Base-by-base conservation (phyloP, 2,113 vertebrate species). In the Mesembrinibis cayennensis region DNA sequence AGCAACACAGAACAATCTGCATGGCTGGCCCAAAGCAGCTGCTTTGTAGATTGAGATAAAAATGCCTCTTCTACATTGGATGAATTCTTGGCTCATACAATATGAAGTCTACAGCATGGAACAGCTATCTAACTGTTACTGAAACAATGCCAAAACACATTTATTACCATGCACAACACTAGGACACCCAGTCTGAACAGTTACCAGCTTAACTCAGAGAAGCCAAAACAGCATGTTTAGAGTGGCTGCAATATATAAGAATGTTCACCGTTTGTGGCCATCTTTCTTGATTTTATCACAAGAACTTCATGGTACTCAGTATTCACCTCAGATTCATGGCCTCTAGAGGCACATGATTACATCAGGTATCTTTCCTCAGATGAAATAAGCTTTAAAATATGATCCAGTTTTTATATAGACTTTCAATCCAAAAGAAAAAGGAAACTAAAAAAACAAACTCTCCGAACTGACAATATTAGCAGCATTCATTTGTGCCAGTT, bases 201-300 rank as follows among this genome's bases (percentile, higher is more conserved):
- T 23, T 58, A 77, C 6, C 27, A 61, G 42, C 26, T 85, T 42
- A 69, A 65, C 36, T 40, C 66, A 7, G 36, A 32, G 74, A 26
- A 66, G 13, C 6, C 8, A 42, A 82, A n/a, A n/a, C 5, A 11
- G 4, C 18, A 0, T 62, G 30, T 67, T 89, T 55, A 32, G 47
- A 44, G 40, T 7, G 20, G 11, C 18, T 90, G 58, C 22, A 59
- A 30, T 0, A 0, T 8, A 29, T 16, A 71, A 69, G 34, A 52
- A 4, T 0, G 4, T 36, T 45, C 38, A 27, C 50, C 2, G 0
- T 40, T 56, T 47, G 20, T 12, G 40, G 32, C 6, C 13, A 16
- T 26, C 29, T 69, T 65, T 67, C 50, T 38, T 36, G 27, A 66
- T 66, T 63, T 77, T 61, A 50, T 30, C 45, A 62, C 34, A 71